phyloP scores from a whole-genome alignment of 2,113 vertebrate species.

The Panurus biarmicus region DNA sequence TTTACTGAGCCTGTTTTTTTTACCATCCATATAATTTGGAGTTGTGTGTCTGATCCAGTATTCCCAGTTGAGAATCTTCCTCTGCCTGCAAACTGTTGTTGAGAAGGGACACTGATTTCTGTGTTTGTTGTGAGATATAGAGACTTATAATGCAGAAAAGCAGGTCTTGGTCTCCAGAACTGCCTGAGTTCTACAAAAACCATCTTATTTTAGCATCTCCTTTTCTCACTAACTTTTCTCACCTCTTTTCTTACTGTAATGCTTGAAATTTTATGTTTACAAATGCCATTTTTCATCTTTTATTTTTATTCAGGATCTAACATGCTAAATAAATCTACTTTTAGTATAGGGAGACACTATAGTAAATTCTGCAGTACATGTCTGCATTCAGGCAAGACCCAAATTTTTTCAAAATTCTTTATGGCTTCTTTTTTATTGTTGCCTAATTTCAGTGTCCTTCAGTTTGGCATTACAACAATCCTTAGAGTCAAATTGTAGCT shows the following conservation, averaged over 20 bases:
- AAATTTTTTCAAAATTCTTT: background rate
- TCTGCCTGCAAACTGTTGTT: background rate
- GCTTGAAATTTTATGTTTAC: background rate
- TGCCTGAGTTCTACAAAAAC: background rate
- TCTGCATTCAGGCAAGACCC: background rate
- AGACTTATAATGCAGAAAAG: background rate
- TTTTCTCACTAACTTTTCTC: background rate
- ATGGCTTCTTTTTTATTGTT: background rate
- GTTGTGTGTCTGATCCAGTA: background rate
- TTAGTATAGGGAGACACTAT: background rate
- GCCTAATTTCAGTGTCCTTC: background rate
- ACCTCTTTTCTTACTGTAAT: background rate
- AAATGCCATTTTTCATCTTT: background rate
- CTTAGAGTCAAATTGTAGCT: background rate
- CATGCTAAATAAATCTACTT: background rate
- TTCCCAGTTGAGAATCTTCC: background rate
- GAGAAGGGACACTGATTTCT: background rate
- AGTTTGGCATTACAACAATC: background rate
- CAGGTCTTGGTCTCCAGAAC: background rate
- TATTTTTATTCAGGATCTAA: background rate
- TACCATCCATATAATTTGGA: rapidly evolving
- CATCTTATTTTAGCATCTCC: background rate
- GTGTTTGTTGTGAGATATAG: background rate
- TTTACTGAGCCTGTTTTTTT: background rate
- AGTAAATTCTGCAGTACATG: background rate